phyloP scores from a whole-genome alignment of 2,797 vertebrate genomes.

The Tragopan temminckii region DNA sequence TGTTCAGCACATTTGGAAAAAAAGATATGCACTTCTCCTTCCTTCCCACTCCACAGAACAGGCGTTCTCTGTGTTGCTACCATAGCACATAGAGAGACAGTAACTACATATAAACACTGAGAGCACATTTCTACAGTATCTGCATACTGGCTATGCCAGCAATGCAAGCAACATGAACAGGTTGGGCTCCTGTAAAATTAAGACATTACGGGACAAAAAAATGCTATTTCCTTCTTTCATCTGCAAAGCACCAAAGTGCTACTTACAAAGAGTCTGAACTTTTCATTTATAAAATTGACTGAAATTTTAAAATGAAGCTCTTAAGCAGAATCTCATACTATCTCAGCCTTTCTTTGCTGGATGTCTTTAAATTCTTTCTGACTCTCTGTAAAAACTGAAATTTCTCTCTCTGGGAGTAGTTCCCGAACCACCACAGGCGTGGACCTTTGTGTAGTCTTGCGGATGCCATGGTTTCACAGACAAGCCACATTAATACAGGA shows the following conservation, averaged over 20 bases:
- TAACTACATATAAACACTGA: background rate
- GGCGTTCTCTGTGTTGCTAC: background rate
- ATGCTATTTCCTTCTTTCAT: background rate
- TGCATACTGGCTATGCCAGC: background rate
- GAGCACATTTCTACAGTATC: background rate
- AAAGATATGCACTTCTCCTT: background rate
- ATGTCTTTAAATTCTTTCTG: conserved; percentile 48
- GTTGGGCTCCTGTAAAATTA: background rate
- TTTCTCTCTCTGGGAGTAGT: conserved; percentile 66
- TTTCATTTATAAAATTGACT: background rate
- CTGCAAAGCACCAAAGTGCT: background rate
- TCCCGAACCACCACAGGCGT: conserved; percentile 75
- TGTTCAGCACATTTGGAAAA: background rate
- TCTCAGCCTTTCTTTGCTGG: conserved; percentile 22
- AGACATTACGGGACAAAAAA: background rate
- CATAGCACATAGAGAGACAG: background rate
- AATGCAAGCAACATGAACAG: background rate
- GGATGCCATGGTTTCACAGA: conserved; percentile 82
- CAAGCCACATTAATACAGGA: conserved; percentile 82
- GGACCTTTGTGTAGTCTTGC: conserved; percentile 75
- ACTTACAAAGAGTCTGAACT: background rate
- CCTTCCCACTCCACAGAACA: background rate
- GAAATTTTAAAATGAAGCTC: background rate
- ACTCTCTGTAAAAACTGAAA: conserved; percentile 55
- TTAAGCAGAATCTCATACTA: background rate